Conservation (phyloP, 1,140 invertebrate species). For the Berghia stephanieae region DNA sequence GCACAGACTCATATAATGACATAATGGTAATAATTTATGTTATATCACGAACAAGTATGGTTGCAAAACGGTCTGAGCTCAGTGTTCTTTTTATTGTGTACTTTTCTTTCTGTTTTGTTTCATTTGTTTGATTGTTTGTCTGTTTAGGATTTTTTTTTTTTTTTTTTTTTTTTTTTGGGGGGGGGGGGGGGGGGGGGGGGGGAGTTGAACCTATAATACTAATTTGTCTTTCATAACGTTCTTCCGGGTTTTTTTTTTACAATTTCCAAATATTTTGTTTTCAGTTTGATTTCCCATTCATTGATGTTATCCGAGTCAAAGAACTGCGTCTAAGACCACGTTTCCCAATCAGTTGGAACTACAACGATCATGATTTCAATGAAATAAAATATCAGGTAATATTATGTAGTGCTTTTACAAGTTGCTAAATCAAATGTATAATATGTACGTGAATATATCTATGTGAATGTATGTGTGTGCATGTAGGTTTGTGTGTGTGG, state of each 20-base stretch:
- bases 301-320: conserved; percentile 54
- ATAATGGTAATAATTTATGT: not conserved
- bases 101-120: not conserved
- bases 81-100: not conserved
- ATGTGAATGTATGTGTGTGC: too few relatives aligned
- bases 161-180: too few relatives aligned
- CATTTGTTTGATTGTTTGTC: not conserved
- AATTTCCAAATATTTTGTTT: conserved; percentile 1
- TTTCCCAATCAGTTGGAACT: conserved; percentile 53
- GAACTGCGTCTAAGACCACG: conserved; percentile 57
- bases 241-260: not conserved
- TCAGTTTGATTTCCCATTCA: conserved; percentile 62
- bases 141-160: not conserved
- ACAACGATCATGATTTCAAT: conserved; percentile 52
- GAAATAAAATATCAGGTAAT: conserved; percentile 58
- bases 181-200: too few relatives aligned
- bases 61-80: not conserved
- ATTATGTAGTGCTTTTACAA: not conserved
- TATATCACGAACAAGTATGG: not conserved
- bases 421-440: too few relatives aligned
- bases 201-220: too few relatives aligned
- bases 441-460: too few relatives aligned
- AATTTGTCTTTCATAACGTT: too few relatives aligned
- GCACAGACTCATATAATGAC: not conserved
- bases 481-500: too few relatives aligned